Base-by-base conservation (phyloP, 1,140 invertebrate species). In the Physella acuta region DNA sequence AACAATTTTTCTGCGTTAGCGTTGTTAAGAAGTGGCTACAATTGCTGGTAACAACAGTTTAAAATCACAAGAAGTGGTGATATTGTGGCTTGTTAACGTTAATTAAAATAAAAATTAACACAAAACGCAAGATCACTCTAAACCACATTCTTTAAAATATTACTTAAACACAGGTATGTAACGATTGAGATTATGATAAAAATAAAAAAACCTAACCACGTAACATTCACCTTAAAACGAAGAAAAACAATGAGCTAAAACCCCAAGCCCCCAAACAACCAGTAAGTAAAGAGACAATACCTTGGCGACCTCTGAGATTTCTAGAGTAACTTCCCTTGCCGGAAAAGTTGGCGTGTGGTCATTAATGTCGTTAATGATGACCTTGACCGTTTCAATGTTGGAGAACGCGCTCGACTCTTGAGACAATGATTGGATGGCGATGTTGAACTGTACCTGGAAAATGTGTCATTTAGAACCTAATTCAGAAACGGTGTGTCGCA, bases 251-350 rank as follows among this genome's bases (percentile, higher is more conserved):
- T 30, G 28, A 30, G n/a, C 2, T 30, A 30, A 55, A 5, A 55
- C 3, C 28, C 20, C 17, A 14, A 55, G n/a, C n/a, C n/a, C 36
- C 31, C n/a, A 28, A 59, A 59, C 24, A 55, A 14, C 11, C 5
- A 55, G 26, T 16, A 16, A 55, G 24, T 24, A 5, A 16, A 16
- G 11, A 11, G 8, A 28, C 28, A 4, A 51, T 34, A 90, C 87
- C 68, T 96, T 91, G 76, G 91, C 71, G 8, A 62, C 66, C 62
- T 77, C 75, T 2, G 71, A 68, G 14, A 77, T 53, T 11, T 72
- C 59, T 52, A 80, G 66, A 30, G 30, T 52, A 24, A 74, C 73
- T 24, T 71, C 52, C 28, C 33, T 49, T 37, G 71, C 62, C n/a
- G 72, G 65, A 70, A 79, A 76, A 28, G 53, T 59, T 0, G 74